Conservation (phyloP, 53 echinoderm and acorn worm species). For the Luidia sarsii region DNA sequence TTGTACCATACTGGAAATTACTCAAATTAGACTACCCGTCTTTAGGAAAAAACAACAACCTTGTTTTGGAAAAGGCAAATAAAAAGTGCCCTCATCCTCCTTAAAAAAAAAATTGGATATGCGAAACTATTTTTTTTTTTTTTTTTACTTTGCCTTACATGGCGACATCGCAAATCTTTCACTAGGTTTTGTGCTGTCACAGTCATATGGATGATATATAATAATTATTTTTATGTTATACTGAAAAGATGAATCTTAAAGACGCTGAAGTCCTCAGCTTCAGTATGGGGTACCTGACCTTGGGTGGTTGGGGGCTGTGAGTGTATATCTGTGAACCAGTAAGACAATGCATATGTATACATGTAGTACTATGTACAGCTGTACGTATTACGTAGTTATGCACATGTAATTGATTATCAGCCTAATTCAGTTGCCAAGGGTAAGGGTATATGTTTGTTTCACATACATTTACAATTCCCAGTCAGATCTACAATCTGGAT, state of each 20-base stretch:
- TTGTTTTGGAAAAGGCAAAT: background rate
- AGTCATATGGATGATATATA: too few relatives aligned
- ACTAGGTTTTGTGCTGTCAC: constrained; percentile 59
- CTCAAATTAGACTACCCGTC: too few relatives aligned
- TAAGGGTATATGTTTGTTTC: background rate
- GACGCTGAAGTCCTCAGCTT: too few relatives aligned
- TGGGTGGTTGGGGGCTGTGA: constrained; percentile 2
- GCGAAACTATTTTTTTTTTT: too few relatives aligned
- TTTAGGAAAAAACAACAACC: background rate
- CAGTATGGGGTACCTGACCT: constrained; percentile 55
- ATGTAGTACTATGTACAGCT: constrained; percentile 45
- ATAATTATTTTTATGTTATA: too few relatives aligned
- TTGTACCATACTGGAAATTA: too few relatives aligned
- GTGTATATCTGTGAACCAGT: constrained; percentile 74
- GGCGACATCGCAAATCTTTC: constrained; percentile 37
- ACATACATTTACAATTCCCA: background rate
- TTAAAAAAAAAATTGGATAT: constrained; percentile 3
- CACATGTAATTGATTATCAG: background rate
- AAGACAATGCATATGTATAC: constrained; percentile 32
- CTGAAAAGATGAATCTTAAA: constrained; percentile 27
- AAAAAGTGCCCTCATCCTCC: background rate
- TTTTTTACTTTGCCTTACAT: background rate
- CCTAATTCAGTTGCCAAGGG: too few relatives aligned
- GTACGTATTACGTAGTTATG: constrained; percentile 46
- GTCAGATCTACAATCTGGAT: constrained; percentile 18